These are phyloP conservation scores for Pyrocoelia pectoralis DNA, from an alignment of 2,888 invertebrate genomes.

Conservation along the genomic window DNA sequence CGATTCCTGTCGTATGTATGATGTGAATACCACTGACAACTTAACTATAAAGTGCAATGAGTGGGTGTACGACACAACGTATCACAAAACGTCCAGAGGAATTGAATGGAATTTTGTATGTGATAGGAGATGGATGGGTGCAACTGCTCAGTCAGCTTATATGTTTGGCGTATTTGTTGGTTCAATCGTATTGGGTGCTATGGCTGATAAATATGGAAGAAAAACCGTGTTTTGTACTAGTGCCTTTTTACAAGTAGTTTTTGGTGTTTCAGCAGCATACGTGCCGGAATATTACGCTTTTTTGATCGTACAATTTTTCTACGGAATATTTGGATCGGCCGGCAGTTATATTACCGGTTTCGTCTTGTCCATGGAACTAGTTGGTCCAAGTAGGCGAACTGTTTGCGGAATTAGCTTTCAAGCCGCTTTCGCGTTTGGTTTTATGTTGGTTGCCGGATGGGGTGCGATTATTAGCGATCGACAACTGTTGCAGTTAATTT, in stretches of 20 bases:
- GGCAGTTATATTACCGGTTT: slow-evolving; percentile 76
- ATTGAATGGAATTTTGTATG: slow-evolving; percentile 89
- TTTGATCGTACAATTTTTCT: slow-evolving; percentile 71
- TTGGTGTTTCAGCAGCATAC: slow-evolving; percentile 74
- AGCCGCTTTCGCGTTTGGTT: slow-evolving; percentile 79
- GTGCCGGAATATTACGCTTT: slow-evolving; percentile 80
- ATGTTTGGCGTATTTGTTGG: slow-evolving; percentile 87
- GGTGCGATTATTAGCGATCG: slow-evolving; percentile 78
- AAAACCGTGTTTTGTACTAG: slow-evolving; percentile 83
- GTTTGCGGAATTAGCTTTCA: slow-evolving; percentile 83
- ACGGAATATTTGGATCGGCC: slow-evolving; percentile 85
- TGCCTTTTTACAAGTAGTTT: slow-evolving; percentile 75
- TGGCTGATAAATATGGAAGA: slow-evolving; percentile 80
- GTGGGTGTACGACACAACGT: slow-evolving; percentile 78
- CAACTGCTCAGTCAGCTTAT: slow-evolving; percentile 77
- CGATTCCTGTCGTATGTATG: slow-evolving; percentile 70
- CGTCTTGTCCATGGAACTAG: slow-evolving; percentile 81
- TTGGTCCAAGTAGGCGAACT: slow-evolving; percentile 81
- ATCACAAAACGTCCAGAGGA: slow-evolving; percentile 75
- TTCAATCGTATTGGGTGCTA: slow-evolving; percentile 77
- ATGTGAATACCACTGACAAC: slow-evolving; percentile 46
- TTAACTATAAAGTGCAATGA: slow-evolving; percentile 60
- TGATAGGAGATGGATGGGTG: slow-evolving; percentile 80
- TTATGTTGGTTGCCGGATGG: slow-evolving; percentile 86
- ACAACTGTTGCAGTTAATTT: slow-evolving; percentile 77